Conservation (phyloP, 2,113 vertebrate genomes). For the Malurus cyaneus region DNA sequence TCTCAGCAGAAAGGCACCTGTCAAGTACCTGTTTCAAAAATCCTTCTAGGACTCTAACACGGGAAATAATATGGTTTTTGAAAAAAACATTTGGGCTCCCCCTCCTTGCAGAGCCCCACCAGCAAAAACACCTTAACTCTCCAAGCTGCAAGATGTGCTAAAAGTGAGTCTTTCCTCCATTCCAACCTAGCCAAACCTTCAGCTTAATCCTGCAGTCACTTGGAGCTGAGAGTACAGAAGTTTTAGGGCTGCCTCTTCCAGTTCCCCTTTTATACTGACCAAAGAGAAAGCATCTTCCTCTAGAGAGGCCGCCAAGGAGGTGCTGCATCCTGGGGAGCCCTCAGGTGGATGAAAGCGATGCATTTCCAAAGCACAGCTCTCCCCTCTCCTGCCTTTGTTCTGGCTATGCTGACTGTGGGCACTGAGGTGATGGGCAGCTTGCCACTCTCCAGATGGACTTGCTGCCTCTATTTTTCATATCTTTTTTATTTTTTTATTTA, state of each 20-base stretch:
- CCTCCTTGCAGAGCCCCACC: background rate
- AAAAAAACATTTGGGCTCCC: background rate
- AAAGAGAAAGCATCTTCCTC: background rate
- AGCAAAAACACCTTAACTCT: background rate
- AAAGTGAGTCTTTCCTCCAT: background rate
- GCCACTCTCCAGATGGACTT: conserved; percentile 59
- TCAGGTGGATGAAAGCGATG: accelerated
- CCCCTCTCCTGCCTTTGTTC: background rate
- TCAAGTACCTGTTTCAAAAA: background rate
- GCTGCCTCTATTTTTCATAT: background rate
- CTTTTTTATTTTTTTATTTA: too few relatives aligned
- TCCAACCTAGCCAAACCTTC: background rate
- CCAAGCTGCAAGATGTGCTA: background rate
- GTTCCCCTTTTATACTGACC: background rate
- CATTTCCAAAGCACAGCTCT: background rate
- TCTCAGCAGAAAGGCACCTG: background rate
- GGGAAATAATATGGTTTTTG: background rate
- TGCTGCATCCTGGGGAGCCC: accelerated
- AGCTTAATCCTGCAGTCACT: background rate
- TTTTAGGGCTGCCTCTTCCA: background rate
- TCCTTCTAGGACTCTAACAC: background rate
- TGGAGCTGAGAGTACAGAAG: background rate
- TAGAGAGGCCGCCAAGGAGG: accelerated
- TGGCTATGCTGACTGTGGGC: background rate
- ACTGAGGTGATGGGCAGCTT: background rate